Evolutionary conservation across 1,140 invertebrate species (phyloP).

Genomic region (Drosophila watanabei): DNA sequence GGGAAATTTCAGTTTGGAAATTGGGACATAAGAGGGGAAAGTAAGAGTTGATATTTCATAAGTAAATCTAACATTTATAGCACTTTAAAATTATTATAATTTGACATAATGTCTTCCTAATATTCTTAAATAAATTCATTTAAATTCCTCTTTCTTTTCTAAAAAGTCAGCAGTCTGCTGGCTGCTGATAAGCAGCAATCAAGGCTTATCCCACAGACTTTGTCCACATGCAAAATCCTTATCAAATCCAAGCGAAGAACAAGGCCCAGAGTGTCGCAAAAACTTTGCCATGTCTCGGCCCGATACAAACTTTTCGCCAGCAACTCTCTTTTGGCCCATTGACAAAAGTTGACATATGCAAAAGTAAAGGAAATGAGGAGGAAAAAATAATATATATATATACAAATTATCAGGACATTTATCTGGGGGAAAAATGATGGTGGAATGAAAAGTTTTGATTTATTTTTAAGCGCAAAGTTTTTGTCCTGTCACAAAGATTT

Average conservation of each 20-base stretch:
- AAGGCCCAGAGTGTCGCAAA: conserved; percentile 35
- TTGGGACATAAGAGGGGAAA: conserved; percentile 23
- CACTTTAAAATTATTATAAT: background rate
- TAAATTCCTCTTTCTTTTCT: background rate
- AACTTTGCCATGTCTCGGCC: conserved; percentile 36
- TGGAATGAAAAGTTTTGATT: conserved; percentile 54
- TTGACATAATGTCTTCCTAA: background rate
- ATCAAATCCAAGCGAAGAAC: conserved; percentile 34
- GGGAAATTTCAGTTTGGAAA: conserved; percentile 30
- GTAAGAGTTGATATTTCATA: background rate
- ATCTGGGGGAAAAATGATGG: conserved; percentile 30
- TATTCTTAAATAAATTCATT: background rate
- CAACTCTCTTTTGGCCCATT: conserved; percentile 45
- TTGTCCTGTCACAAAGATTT: conserved; percentile 49
- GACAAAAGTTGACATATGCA: conserved; percentile 56
- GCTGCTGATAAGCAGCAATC: conserved; percentile 29
- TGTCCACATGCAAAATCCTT: conserved; percentile 37
- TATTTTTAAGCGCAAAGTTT: conserved; percentile 58
- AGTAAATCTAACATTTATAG: background rate
- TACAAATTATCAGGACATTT: conserved; percentile 53
- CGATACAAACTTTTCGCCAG: conserved; percentile 48
- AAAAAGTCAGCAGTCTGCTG: conserved; percentile 5
- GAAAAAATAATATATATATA: conserved; percentile 31
- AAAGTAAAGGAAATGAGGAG: conserved; percentile 26
- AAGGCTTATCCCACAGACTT: conserved; percentile 40